A percentile compares a stretch with the other conserved stretches of the same genome.
Conservation (phyloP, 2,113 vertebrate species). For the Mustela lutreola region DNA sequence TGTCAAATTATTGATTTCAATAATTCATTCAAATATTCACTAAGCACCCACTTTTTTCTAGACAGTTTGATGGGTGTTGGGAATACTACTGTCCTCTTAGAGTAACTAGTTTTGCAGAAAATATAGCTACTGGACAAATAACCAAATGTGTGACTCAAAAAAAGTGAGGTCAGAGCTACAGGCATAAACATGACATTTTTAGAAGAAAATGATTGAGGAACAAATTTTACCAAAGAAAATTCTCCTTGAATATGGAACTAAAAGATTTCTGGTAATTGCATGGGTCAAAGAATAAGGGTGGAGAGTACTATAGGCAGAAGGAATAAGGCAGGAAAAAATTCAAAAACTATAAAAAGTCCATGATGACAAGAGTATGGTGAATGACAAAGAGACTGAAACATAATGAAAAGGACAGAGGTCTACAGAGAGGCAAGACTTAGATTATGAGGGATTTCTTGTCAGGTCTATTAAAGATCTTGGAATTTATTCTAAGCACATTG, state of each 20-base stretch:
- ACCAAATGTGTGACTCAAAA: neutral
- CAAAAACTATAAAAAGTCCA: neutral
- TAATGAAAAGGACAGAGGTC: neutral
- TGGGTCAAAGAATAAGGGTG: neutral
- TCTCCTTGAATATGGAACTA: neutral
- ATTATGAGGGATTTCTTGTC: neutral
- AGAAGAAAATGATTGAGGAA: neutral
- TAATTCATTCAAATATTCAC: neutral
- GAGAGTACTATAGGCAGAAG: neutral
- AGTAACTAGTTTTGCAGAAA: neutral
- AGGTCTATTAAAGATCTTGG: neutral
- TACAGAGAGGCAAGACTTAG: neutral
- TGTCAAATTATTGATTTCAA: neutral
- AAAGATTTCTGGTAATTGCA: neutral
- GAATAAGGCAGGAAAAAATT: neutral
- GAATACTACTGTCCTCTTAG: neutral
- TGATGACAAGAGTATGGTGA: neutral
- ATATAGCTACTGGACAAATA: neutral
- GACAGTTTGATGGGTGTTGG: neutral
- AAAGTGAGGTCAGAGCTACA: neutral
- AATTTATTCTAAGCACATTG: neutral
- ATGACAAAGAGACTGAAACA: neutral
- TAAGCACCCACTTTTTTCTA: neutral
- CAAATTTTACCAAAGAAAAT: neutral
- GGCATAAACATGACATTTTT: slow-evolving; percentile 1